Evolutionary conservation across 1,140 invertebrate species (phyloP), one percentile per base, ranked within the genome.

Genomic region (Drosophila guanche): DNA sequence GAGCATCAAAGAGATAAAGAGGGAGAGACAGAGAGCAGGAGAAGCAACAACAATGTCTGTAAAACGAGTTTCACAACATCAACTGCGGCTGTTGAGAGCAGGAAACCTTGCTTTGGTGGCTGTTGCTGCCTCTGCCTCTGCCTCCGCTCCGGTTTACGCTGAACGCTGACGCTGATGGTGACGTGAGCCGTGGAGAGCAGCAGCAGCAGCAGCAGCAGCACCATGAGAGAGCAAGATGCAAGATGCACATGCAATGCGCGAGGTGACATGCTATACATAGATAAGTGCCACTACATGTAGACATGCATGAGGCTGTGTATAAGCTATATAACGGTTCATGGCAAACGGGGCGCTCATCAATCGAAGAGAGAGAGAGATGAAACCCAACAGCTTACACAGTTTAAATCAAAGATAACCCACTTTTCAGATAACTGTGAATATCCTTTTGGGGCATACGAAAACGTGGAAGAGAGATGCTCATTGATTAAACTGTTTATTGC

Each of bases 51-150:
- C 29, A 33, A 37, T 1, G 33, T 37, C 16, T 20, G 12, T 37
- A 37, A 85, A 86, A 86, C 81, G 67, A 81, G 81, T 86, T 86
- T 63, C 57, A 59, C 76, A 65, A 76, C 56, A 79, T 50, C 55
- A 40, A 60, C 67, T 51, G 68, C 23, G 12, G 8, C 67, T 51
- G 68, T 25, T 14, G 8, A 20, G 37, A 73, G 59, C 68, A 59
- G 70, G 70, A 66, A 63, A 72, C 50, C 50, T 58, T 29, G 25
- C 40, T 29, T 47, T 40, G 4, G 46, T 60, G 46, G 52, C 43
- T 65, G 40, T 43, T 53, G 53, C 41, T 59, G 27, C 27, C 40
- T 52, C 37, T 46, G 37, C 50, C 27, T 10, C 33, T 20, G 16
- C 16, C 16, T 0, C 16, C 16, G 16, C 33, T 10, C 10, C 33